phyloP scores from a whole-genome alignment of 2,888 invertebrate species.

The Pristionchus japonicus region DNA sequence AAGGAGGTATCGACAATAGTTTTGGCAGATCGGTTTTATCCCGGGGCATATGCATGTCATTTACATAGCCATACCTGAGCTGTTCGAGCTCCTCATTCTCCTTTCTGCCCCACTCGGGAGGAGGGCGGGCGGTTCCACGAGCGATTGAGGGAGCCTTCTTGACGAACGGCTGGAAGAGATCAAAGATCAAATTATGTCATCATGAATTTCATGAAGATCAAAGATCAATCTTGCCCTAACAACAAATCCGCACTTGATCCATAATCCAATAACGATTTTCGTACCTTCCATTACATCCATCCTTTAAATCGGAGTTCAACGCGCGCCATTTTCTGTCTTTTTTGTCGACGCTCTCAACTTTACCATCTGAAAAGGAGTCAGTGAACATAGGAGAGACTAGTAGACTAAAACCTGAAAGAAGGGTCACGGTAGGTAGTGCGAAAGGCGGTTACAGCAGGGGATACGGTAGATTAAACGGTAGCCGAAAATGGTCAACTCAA shows the following conservation, averaged over 20 bases:
- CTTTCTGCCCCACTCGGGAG: slow-evolving; percentile 75
- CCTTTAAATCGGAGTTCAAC: neutral
- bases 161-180: slow-evolving; percentile 59
- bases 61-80: slow-evolving; percentile 55
- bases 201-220: too few species aligned
- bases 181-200: neutral
- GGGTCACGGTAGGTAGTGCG: too few species aligned
- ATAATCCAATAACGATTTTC: neutral
- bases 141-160: slow-evolving; percentile 66
- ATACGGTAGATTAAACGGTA: too few species aligned
- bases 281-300: neutral
- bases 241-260: too few species aligned
- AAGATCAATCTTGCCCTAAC: neutral
- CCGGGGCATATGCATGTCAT: too few species aligned
- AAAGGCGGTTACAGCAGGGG: too few species aligned
- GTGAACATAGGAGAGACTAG: neutral
- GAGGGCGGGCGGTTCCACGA: slow-evolving; percentile 73
- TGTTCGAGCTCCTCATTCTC: slow-evolving; percentile 74
- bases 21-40: too few species aligned
- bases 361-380: neutral
- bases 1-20: too few species aligned
- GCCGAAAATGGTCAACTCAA: too few species aligned
- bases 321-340: neutral
- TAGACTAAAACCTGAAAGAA: too few species aligned
- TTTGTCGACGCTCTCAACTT: neutral